Percentiles rank a stretch among this genome's conserved stretches.
phyloP scores from a whole-genome alignment of 1,140 invertebrate genomes.

The Pissodes strobi region DNA sequence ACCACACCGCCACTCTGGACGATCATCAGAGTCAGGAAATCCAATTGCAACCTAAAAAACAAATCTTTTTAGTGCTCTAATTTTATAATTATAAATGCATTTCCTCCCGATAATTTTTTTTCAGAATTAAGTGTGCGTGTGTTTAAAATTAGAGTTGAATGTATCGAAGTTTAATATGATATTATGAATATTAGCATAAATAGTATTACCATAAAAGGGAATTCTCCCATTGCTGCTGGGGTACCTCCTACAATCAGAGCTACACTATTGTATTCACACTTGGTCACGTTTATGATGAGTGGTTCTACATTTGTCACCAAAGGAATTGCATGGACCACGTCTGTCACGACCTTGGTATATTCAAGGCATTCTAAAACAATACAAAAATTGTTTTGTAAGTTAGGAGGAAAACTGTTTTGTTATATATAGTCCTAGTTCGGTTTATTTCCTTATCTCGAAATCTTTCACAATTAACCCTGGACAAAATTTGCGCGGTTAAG shows the following conservation, averaged over 20 bases:
- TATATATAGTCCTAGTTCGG: background rate
- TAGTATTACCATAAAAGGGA: conserved; percentile 69
- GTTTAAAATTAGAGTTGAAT: no score
- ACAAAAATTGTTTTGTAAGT: no score
- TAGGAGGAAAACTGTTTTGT: no score
- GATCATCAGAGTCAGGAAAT: conserved; percentile 36
- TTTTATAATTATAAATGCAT: background rate
- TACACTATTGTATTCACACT: conserved; percentile 55
- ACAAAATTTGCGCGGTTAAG: no score
- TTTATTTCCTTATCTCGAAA: background rate
- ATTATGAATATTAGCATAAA: no score
- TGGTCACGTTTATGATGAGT: conserved; percentile 47
- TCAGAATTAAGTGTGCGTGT: no score
- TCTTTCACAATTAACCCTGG: no score
- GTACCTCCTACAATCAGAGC: conserved; percentile 62
- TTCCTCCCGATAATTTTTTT: no score
- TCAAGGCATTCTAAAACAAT: conserved; percentile 56
- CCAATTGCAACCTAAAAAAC: conserved; percentile 46
- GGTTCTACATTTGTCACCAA: conserved; percentile 49
- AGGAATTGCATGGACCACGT: conserved; percentile 53
- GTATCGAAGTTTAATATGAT: no score
- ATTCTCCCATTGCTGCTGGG: conserved; percentile 58
- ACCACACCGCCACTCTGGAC: conserved; percentile 48
- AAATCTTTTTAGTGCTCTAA: background rate
- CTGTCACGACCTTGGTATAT: conserved; percentile 50